phyloP scores from a whole-genome alignment of 2,797 vertebrate genomes.

The Anabas testudineus region DNA sequence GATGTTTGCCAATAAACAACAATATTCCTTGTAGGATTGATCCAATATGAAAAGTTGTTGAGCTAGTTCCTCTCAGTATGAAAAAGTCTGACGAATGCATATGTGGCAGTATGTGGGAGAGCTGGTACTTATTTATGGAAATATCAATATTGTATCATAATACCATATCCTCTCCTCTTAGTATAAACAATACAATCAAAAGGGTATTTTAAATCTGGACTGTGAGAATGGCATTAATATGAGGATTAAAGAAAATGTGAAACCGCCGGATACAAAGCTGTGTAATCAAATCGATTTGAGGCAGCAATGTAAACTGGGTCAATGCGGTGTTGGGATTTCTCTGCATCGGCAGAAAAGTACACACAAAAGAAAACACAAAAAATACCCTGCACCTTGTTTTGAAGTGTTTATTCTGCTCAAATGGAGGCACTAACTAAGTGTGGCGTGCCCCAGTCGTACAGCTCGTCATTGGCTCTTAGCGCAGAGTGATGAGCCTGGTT shows the following conservation, averaged over 20 bases:
- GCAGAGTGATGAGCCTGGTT: conserved; percentile 50
- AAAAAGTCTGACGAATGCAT: conserved; percentile 72
- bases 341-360: conserved; percentile 56
- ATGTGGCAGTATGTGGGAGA: conserved; percentile 67
- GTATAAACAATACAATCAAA: conserved; percentile 69
- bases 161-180: conserved; percentile 59
- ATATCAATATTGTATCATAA: conserved; percentile 83
- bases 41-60: conserved; percentile 81
- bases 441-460: conserved; percentile 45
- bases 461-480: conserved; percentile 54
- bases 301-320: conserved; percentile 66
- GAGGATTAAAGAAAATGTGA: conserved; percentile 53
- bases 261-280: conserved; percentile 57
- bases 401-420: conserved; percentile 65
- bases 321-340: conserved; percentile 48
- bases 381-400: conserved; percentile 46
- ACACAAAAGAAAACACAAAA: conserved; percentile 51
- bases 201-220: conserved; percentile 59
- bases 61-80: conserved; percentile 73
- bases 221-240: conserved; percentile 44
- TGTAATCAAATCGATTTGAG: conserved; percentile 61
- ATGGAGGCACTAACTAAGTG: conserved; percentile 58
- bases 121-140: conserved; percentile 78
- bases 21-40: conserved; percentile 83
- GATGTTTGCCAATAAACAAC: conserved; percentile 88